Conservation (phyloP, 23 tunicate genomes). For the Styela clava region DNA sequence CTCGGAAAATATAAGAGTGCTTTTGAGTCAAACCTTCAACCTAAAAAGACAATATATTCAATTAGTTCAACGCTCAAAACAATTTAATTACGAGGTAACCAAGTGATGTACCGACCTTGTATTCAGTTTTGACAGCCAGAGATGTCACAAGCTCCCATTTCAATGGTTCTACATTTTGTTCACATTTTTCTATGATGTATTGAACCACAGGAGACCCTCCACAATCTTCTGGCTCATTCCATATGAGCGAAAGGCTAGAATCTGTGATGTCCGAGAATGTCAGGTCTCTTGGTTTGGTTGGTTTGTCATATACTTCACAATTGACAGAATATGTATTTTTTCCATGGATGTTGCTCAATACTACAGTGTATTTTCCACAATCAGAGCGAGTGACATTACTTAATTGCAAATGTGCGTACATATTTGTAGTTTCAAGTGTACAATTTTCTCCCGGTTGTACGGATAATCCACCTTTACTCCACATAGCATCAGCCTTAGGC, state of each 20-base stretch:
- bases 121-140: slow-evolving; percentile 35
- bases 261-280: slow-evolving; percentile 30
- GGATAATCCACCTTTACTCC: slow-evolving; percentile 63
- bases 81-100: background rate
- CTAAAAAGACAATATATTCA: background rate
- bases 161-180: slow-evolving; percentile 39
- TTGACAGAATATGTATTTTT: background rate
- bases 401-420: slow-evolving; percentile 48
- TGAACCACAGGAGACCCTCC: slow-evolving; percentile 82
- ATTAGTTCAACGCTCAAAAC: background rate
- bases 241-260: slow-evolving; percentile 49
- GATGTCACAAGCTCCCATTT: slow-evolving; percentile 77
- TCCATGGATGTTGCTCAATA: slow-evolving; percentile 7
- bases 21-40: slow-evolving; percentile 53
- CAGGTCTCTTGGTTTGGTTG: slow-evolving; percentile 36
- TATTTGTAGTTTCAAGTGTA: slow-evolving; percentile 69
- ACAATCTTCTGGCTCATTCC: slow-evolving; percentile 77
- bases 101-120: slow-evolving; percentile 14
- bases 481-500: slow-evolving; percentile 48
- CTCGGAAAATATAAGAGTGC: slow-evolving; percentile 80
- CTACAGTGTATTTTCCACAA: background rate
- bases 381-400: slow-evolving; percentile 34
- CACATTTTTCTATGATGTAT: slow-evolving; percentile 73
- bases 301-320: slow-evolving; percentile 10
- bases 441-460: slow-evolving; percentile 43